These are phyloP conservation scores for Callipepla squamata DNA, from an alignment of 2,113 vertebrate species.

Conservation along the genomic window DNA sequence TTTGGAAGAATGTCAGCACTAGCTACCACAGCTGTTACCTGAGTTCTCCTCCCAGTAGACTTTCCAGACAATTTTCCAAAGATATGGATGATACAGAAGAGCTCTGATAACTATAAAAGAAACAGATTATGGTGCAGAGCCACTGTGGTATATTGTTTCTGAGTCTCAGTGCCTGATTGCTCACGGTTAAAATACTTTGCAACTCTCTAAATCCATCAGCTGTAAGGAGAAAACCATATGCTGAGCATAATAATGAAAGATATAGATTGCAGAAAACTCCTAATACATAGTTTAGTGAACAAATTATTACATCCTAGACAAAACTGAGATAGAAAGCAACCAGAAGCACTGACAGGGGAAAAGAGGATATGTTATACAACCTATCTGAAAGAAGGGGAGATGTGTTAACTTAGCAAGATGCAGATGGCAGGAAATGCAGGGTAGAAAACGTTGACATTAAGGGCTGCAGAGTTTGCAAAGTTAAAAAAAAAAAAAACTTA, in stretches of 20 bases:
- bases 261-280: conserved; percentile 24
- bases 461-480: background rate
- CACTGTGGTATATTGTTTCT: background rate
- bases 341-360: background rate
- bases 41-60: background rate
- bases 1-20: background rate
- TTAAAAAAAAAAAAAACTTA: background rate
- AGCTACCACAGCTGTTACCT: background rate
- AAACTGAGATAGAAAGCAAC: background rate
- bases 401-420: background rate
- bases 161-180: background rate
- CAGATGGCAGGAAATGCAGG: background rate
- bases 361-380: background rate
- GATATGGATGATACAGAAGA: background rate
- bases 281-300: background rate
- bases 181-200: background rate
- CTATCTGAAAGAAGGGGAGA: background rate
- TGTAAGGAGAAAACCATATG: background rate
- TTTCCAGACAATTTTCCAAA: background rate
- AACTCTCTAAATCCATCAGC: background rate
- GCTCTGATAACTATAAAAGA: background rate
- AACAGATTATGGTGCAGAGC: background rate
- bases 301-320: conserved; percentile 22
- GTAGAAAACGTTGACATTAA: background rate
- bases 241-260: background rate